Conservation (phyloP, 2,888 invertebrate species). For the Cephus runcator region DNA sequence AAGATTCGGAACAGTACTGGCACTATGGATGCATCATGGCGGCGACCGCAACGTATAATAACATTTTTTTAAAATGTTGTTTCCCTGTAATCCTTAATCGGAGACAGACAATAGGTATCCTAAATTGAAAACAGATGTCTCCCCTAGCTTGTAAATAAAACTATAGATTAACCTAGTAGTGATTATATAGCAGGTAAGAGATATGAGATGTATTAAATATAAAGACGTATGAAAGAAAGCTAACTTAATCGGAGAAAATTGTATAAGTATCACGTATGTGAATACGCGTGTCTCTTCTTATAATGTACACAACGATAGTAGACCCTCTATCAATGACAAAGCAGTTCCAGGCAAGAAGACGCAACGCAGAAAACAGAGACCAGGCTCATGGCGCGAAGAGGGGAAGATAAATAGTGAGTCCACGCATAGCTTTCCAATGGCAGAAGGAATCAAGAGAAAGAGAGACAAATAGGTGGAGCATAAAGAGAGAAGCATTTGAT, state of each 20-base stretch:
- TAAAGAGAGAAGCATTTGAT: background rate
- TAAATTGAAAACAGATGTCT: background rate
- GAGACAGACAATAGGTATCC: background rate
- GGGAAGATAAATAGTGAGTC: background rate
- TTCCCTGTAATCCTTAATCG: background rate
- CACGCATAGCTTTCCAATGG: background rate
- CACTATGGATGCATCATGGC: background rate
- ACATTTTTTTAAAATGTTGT: background rate
- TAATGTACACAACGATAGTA: background rate
- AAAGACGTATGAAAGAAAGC: background rate
- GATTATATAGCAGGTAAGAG: background rate
- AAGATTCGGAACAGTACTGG: background rate
- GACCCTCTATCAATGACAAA: slow-evolving; percentile 27
- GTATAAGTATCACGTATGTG: background rate
- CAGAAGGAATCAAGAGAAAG: background rate
- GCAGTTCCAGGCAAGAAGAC: slow-evolving; percentile 16
- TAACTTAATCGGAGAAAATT: background rate
- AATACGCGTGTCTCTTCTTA: background rate
- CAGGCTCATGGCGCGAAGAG: background rate
- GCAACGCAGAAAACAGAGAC: slow-evolving; percentile 16
- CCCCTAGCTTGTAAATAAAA: background rate
- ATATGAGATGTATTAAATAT: background rate
- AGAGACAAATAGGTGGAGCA: background rate
- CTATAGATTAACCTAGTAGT: background rate
- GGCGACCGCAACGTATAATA: background rate